Evolutionary conservation across 2,888 invertebrate species (phyloP), one percentile per base, ranked within the genome.

Genomic region (Drosophila formosana): DNA sequence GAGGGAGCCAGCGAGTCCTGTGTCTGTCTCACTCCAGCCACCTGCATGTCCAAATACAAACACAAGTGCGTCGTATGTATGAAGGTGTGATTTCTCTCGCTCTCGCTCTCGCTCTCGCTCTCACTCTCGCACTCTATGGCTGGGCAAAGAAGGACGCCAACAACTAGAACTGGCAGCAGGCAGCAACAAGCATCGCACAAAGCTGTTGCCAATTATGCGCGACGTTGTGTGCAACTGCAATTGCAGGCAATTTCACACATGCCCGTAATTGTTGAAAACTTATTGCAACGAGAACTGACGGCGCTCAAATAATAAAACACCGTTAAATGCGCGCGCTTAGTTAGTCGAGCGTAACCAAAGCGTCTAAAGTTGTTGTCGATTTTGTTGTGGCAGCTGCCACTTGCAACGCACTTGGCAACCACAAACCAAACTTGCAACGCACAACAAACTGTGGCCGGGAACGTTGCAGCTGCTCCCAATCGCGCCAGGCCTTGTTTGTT

Each of bases 241-340:
- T 67, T 67, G 58, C 63, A 63, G 66, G 52, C 52, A 74, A 71
- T 66, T 74, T 73, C 65, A 65, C 74, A 64, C 72, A 64, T 73
- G 64, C 49, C 41, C 45, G 46, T 46, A 66, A 66, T 66, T 71
- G 61, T 66, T 70, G 11, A 37, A 63, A 60, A 70, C 5, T 41
- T 32, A 43, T 70, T 65, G 64, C 51, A 45, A 9, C 45, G 37
- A 11, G 5, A 37, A 37, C n/a, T 37, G 37, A 37, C 32, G 62
- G 62, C 66, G 63, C 53, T 71, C 49, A 67, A 64, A 52, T 66
- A 61, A 75, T 75, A 75, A 72, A 75, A 64, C 75, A 75, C 66
- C 53, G 74, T 75, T 75, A 72, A 75, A 57, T 60, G 66, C 70
- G 67, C 66, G 63, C 66, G 70, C 60, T 57, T 61, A 53, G 7